Base-by-base conservation (phyloP, 2,888 invertebrate genomes). In the Lutraria lutraria region DNA sequence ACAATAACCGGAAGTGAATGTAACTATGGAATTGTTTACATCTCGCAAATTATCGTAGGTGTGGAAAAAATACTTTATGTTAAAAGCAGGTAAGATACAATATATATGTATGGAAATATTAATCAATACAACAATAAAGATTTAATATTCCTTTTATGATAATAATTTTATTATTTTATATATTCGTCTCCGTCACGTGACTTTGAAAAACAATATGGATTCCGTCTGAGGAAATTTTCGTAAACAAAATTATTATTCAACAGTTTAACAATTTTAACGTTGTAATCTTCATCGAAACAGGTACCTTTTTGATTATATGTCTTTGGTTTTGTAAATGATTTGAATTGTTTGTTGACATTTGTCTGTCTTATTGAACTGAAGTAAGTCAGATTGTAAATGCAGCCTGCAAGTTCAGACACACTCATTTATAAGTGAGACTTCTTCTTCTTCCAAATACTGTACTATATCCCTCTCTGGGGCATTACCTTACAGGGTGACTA, bases 1-100 rank as follows among this genome's bases (percentile, higher is more conserved):
- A 76, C 31, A 25, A 15, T 63, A 89, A 93, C 93, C 95, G 95
- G 95, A 95, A 94, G 94, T 95, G 93, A 89, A 88, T 89, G 94
- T 94, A 93, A 90, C 93, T 93, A 94, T 91, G 94, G 87, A 83
- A 52, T 88, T 88, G 87, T 88, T 88, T 88, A 88, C 81, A 76
- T 88, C 87, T 79, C 87, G 87, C 76, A 56, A 25, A 56, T 72
- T 15, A 12, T 34, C 43, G 53, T 63, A 76, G 21, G 21, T 81
- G 54, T 29, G 54, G 56, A 34, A 54, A 25, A 29, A 19, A 25
- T 81, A 13, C 21, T 81, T 81, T 81, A 21, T 6, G 0, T 81
- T 53, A 25, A 8, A 81, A 81, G 43, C 25, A 81, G 25, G 34
- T 52, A 81, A 81, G 1, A 52, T 81, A 19, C 19, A 53, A n/a